Percentiles rank a stretch among this genome's conserved stretches.
phyloP scores from a whole-genome alignment of 2,113 vertebrate species.

The Megalops atlanticus region DNA sequence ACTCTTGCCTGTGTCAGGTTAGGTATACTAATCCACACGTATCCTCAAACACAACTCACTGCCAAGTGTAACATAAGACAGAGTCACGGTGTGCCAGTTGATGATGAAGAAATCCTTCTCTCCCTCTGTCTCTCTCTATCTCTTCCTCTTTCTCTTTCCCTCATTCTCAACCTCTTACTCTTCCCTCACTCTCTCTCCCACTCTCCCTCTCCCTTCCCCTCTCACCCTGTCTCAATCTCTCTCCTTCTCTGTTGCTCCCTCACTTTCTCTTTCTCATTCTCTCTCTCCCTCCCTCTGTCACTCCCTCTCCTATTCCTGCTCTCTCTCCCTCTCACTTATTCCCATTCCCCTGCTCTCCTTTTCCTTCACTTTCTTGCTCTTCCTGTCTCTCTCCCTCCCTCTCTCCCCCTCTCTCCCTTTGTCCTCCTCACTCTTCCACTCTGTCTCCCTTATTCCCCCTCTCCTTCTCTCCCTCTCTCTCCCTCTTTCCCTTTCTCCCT shows the following conservation, averaged over 20 bases:
- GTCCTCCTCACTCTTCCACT: not conserved
- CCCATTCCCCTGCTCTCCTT: not conserved
- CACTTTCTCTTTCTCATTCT: too few relatives aligned
- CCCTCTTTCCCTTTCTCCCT: too few relatives aligned
- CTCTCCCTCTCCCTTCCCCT: too few relatives aligned
- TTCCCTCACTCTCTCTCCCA: not conserved
- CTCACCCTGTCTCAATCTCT: too few relatives aligned
- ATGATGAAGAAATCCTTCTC: not conserved
- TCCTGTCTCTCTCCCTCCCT: not conserved
- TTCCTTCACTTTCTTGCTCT: not conserved
- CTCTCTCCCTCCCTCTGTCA: too few relatives aligned
- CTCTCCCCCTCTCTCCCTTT: too few relatives aligned
- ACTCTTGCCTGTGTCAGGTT: too few relatives aligned
- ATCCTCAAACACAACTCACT: not conserved
- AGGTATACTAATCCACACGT: not conserved
- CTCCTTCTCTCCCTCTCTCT: too few relatives aligned
- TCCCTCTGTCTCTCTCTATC: too few relatives aligned
- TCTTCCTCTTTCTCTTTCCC: not conserved
- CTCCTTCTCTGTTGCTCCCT: too few relatives aligned
- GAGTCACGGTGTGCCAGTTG: conserved; percentile 16
- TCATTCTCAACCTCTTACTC: not conserved
- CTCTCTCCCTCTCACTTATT: not conserved
- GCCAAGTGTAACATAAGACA: not conserved
- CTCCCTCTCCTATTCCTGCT: too few relatives aligned
- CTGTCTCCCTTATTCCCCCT: too few relatives aligned